Base-by-base conservation (phyloP, 2,113 vertebrate species). In the Strix aluco region DNA sequence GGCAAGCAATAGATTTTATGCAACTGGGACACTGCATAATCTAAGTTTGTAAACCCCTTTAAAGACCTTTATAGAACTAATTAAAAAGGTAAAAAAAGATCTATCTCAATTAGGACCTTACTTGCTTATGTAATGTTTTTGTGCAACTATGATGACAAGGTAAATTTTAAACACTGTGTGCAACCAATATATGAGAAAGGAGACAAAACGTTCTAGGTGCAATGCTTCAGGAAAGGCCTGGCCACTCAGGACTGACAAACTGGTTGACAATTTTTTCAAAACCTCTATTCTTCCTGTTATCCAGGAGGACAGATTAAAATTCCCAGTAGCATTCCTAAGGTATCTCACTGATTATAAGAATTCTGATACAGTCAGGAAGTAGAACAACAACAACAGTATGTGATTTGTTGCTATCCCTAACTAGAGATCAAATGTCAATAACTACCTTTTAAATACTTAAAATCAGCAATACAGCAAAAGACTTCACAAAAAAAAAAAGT, bases 1-100 rank as follows among this genome's bases (percentile, higher is more conserved):
- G 65, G 46, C 30, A 91, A 94, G 81, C 36, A 94, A 90, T 59
- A 71, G 91, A 92, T 85, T 95, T 91, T 69, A 85, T 91, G 91
- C 94, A 96, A 49, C 49, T 72, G 84, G 78, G 91, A 87, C 70
- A 52, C 51, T 57, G 47, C 65, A 92, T 91, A 96, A 88, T 74
- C 55, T 89, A 87, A 54, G 21, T 72, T 91, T 85, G 62, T 72
- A 87, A 95, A 87, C 47, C 13, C n/a, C 36, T 87, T 63, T 73
- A 92, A 89, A 94, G 73, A 85, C 34, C 59, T 81, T 79, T 65
- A 52, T 22, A 80, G 23, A 92, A 82, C 49, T 92, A 92, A 96
- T 96, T 87, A 15, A 72, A 92, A 80, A 92, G 21, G 54, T 42
- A 93, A 71, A 14, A 93, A 58, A 90, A 88, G 13, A 77, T 84